Evolutionary conservation across 35 echinoderm and acorn worm species (phyloP).

Genomic region (Amphiura filiformis): DNA sequence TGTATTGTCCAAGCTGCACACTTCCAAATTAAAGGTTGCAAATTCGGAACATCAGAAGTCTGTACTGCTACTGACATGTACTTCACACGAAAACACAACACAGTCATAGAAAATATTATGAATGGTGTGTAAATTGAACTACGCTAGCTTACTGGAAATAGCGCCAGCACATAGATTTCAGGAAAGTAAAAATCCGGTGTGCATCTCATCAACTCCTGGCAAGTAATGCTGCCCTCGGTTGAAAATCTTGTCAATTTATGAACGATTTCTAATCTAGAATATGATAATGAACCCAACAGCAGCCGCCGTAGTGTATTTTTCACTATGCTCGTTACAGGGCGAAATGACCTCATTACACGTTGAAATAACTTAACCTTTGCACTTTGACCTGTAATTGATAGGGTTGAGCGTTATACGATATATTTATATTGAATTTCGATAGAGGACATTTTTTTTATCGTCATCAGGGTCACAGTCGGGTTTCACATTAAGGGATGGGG

Average conservation of each 20-base stretch:
- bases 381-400: neutral
- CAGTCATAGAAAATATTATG: neutral
- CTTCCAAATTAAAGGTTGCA: neutral
- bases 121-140: neutral
- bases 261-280: neutral
- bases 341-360: neutral
- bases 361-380: neutral
- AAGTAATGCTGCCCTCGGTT: neutral
- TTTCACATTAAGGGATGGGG: no score
- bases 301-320: neutral
- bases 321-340: neutral
- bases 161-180: neutral
- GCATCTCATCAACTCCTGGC: neutral
- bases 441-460: no score
- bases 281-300: neutral
- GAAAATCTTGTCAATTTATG: neutral
- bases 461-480: no score
- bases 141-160: neutral
- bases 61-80: neutral
- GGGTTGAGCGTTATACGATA: no score
- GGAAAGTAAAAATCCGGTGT: neutral
- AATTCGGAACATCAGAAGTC: neutral
- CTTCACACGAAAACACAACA: neutral
- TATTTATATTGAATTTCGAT: no score
- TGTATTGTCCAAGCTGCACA: slow-evolving; percentile 10